Evolutionary conservation across 1,140 invertebrate species (phyloP), one percentile per base, ranked within the genome.

Genomic region (Euwallacea fornicatus): DNA sequence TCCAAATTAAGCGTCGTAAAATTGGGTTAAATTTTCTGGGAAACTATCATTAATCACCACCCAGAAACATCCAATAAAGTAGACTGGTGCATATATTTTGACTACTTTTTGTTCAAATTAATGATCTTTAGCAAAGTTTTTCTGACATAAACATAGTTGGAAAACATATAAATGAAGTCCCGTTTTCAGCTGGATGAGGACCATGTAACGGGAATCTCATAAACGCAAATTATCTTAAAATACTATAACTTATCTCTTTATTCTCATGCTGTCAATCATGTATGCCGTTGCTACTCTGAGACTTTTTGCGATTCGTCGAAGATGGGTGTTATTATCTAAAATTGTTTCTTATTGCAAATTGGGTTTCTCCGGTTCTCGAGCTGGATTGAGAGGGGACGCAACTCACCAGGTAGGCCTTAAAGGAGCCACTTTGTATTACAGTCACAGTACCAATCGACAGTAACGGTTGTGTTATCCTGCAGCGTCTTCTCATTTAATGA

Each of bases 351-450:
- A 33, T 33, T 33, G 21, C 21, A 33, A 33, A 33, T 33, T 33
- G 21, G 21, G 21, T 33, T 33, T 46, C 74, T 63, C 43, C 60
- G 69, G 65, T 70, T 59, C 54, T 59, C 58, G 50, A 54, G 53
- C 47, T 42, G 47, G 72, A 71, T 42, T 55, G n/a, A 71, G 75
- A 74, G 73, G 75, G 74, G 76, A 75, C 76, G 66, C 69, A 76
- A 54, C 47, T 66, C 67, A 68, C 66, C 63, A 61, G 50, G 70
- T 70, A 65, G 46, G 70, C 73, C 76, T 78, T 79, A 77, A 78
- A 79, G 78, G 74, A 79, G 74, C 75, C 76, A 77, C 76, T 78
- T 78, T 74, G 67, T 66, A 78, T 73, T 72, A 73, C 74, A 70
- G 69, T 72, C 72, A 77, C 78, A 77, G 75, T 77, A 74, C 65